Conservation (phyloP, 2,888 invertebrate species). For the Lacanobia wlatinum region DNA sequence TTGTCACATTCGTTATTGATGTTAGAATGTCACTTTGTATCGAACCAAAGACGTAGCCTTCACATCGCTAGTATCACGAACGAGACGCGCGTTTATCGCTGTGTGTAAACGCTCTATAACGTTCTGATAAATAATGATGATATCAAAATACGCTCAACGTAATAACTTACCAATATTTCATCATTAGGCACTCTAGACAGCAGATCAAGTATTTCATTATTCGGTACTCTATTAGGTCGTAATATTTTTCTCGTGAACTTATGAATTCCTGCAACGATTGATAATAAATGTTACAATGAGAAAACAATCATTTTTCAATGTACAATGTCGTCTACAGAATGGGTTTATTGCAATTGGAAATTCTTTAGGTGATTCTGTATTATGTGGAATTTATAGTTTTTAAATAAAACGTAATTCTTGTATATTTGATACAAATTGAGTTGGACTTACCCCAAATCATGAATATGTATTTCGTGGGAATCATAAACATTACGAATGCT, state of each 20-base stretch:
- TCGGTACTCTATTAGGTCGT: constrained; percentile 97
- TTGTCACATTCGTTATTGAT: not conserved
- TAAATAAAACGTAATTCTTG: not conserved
- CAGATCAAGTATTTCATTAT: constrained; percentile 98
- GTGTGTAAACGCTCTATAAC: no score
- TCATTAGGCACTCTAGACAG: constrained; percentile 98
- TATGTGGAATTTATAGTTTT: not conserved
- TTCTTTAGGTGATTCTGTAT: not conserved
- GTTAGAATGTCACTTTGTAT: no score
- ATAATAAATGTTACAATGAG: constrained; percentile 9
- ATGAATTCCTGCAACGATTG: constrained; percentile 90
- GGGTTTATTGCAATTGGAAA: constrained; percentile 1
- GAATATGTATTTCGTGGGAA: constrained; percentile 96
- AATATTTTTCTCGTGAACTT: constrained; percentile 98
- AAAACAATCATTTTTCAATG: not conserved
- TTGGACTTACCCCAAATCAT: constrained; percentile 95
- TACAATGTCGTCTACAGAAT: constrained; percentile 9
- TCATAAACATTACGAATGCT: constrained; percentile 94
- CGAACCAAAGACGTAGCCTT: no score
- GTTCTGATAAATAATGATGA: not conserved
- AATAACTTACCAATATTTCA: constrained; percentile 94
- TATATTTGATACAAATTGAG: not conserved
- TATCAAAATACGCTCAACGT: not conserved
- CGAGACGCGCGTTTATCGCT: not conserved
- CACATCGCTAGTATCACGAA: not conserved